Evolutionary conservation across 2,888 invertebrate species (phyloP).

Genomic region (Morpho achilles): DNA sequence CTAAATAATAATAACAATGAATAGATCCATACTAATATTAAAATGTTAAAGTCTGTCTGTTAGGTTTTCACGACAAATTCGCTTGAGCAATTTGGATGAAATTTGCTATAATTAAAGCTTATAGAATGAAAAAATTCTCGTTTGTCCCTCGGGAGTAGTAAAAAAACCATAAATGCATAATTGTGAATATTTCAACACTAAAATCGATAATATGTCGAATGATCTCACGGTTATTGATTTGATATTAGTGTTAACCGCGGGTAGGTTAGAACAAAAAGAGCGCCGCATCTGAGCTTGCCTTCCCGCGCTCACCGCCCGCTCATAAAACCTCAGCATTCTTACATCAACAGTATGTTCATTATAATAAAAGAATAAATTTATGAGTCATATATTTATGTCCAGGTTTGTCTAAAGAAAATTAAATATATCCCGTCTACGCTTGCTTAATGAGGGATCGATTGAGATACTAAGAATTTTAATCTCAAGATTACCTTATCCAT

Average conservation of each 20-base stretch:
- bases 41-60: too few relatives aligned
- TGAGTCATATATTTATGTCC: constrained; percentile 46
- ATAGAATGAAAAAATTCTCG: too few relatives aligned
- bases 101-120: too few relatives aligned
- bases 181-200: neutral
- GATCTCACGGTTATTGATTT: constrained; percentile 19
- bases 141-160: too few relatives aligned
- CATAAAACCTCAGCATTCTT: constrained; percentile 67
- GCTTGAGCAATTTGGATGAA: too few relatives aligned
- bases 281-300: constrained; percentile 48
- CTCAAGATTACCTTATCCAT: too few relatives aligned
- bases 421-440: constrained; percentile 21
- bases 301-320: constrained; percentile 43
- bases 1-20: too few relatives aligned
- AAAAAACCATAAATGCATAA: too few relatives aligned
- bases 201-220: neutral
- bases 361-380: constrained; percentile 72
- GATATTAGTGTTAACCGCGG: constrained; percentile 19
- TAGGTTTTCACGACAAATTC: too few relatives aligned
- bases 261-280: constrained; percentile 52
- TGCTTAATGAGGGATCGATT: constrained; percentile 16
- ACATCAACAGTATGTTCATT: constrained; percentile 68
- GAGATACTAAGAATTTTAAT: constrained; percentile 1
- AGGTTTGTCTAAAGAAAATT: constrained; percentile 49
- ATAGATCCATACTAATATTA: too few relatives aligned